These are phyloP conservation scores for Leptopilina drosophilae DNA, from an alignment of 2,888 invertebrate genomes.

Conservation along the genomic window DNA sequence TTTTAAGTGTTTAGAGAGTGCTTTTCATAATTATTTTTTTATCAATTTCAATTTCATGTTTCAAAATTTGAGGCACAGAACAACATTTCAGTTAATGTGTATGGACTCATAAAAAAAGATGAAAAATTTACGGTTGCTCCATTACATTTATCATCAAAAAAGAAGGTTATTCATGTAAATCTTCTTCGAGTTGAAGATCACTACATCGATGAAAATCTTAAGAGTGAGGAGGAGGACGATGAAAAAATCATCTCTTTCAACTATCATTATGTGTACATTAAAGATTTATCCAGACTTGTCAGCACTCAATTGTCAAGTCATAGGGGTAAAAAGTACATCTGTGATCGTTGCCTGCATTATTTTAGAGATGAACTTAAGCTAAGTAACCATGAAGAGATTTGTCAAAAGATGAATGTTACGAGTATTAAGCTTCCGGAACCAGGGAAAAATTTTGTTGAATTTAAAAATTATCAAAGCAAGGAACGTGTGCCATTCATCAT, in stretches of 20 bases:
- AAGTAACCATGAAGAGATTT: not conserved
- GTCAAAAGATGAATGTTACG: not conserved
- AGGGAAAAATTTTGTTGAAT: not conserved
- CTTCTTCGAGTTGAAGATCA: conserved; percentile 1
- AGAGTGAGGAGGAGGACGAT: not conserved
- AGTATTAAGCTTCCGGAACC: not conserved
- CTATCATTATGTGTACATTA: no score
- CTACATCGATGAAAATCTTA: not conserved
- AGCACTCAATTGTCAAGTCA: no score
- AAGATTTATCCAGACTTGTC: no score
- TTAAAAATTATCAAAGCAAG: not conserved
- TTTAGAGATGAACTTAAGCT: no score
- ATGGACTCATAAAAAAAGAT: conserved; percentile 16
- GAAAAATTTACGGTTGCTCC: not conserved
- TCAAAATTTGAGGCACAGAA: not conserved
- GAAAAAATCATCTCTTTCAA: not conserved
- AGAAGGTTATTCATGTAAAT: conserved; percentile 37
- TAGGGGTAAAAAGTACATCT: no score
- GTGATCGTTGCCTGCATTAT: no score
- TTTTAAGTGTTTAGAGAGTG: no score
- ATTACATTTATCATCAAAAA: conserved; percentile 14
- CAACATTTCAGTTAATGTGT: conserved; percentile 36
- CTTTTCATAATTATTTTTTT: no score
- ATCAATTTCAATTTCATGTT: no score
- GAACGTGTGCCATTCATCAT: not conserved